A percentile compares a stretch with the other conserved stretches of the same genome.
Conservation (phyloP, 2,888 invertebrate species). For the Therioaphis trifolii region DNA sequence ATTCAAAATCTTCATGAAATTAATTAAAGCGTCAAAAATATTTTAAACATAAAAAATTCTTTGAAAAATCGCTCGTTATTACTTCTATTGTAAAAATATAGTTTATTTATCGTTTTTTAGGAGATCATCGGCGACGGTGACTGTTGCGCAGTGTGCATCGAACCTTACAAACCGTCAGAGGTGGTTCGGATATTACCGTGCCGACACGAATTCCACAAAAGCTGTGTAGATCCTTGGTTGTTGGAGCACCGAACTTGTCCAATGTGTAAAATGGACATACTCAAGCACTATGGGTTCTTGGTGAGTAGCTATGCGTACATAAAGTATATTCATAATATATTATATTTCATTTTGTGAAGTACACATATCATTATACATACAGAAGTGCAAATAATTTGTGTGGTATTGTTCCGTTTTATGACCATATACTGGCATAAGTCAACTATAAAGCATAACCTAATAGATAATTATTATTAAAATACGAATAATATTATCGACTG, state of each 20-base stretch:
- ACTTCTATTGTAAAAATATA: neutral
- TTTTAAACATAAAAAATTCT: neutral
- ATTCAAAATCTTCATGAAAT: neutral
- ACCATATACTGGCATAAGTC: neutral
- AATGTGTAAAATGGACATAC: constrained; percentile 96
- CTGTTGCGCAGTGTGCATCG: constrained; percentile 95
- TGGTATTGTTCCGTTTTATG: neutral
- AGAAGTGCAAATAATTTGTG: neutral
- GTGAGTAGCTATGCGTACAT: constrained; percentile 72
- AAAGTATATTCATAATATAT: constrained; percentile 58
- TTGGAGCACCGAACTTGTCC: constrained; percentile 95
- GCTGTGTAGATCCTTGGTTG: constrained; percentile 96
- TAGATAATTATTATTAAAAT: neutral
- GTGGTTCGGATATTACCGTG: constrained; percentile 89
- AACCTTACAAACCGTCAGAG: constrained; percentile 88
- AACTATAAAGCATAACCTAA: neutral
- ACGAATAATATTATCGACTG: neutral
- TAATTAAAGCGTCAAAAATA: neutral
- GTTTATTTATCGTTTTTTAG: constrained; percentile 69
- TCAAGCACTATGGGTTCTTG: constrained; percentile 89
- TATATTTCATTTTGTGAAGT: no score
- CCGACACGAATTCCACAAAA: constrained; percentile 95
- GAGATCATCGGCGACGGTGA: constrained; percentile 85
- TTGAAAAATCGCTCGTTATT: neutral
- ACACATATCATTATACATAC: neutral